Evolutionary conservation across 1,140 invertebrate species (phyloP), one percentile per base, ranked within the genome.

Genomic region (Eupeodes corollae): DNA sequence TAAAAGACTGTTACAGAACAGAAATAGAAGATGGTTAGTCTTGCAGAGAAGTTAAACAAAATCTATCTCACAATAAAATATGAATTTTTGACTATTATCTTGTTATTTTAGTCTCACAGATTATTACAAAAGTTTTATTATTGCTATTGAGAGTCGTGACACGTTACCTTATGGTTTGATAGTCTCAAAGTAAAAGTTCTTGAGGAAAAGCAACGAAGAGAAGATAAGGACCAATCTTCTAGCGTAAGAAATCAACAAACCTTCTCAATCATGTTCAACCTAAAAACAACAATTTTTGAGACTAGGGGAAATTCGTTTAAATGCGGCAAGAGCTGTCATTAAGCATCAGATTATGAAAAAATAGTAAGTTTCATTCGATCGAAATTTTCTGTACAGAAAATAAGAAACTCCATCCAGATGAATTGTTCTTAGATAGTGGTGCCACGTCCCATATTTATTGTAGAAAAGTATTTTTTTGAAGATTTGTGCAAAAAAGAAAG

Each of bases 101-200:
- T 49, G 8, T 12, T 49, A 15, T 45, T 38, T 14, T n/a, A 46
- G 43, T 13, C 13, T 49, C 6, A 42, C 48, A 6, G 16, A 35
- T 6, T 11, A 5, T 6, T 45, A 6, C 13, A 43, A 49, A 30
- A 49, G 42, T 34, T 46, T 49, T 45, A 39, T 49, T 9, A 12
- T 49, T 5, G 48, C 43, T 2, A 45, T 49, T 5, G 48, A 49
- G 30, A 45, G 37, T 1, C 21, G 42, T 6, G 48, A 49, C 31
- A 15, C 12, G 5, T 30, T 49, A 9, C 43, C 48, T 49, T 15
- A 15, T 9, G 5, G 38, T n/a, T n/a, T n/a, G n/a, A n/a, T n/a
- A n/a, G 2, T 5, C 1, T 49, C 14, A 49, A 49, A 40, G 6
- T 41, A 1, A 42, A 45, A 12, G 16, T 49, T 2, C 26, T 42